Evolutionary conservation across 2,888 invertebrate genomes (phyloP), one percentile per base, ranked within the genome.

Genomic region (Pedicia rivosa): DNA sequence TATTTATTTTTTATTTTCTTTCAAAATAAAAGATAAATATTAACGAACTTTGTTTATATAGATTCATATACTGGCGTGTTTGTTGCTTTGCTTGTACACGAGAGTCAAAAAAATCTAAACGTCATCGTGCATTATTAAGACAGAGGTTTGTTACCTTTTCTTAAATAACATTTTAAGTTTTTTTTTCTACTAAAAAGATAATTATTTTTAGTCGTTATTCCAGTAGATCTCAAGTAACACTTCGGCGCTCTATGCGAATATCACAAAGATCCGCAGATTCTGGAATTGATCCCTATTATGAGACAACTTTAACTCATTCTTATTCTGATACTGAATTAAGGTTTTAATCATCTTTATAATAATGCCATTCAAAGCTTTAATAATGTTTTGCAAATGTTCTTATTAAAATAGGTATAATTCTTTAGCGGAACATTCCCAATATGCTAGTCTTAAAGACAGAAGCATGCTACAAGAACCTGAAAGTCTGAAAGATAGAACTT

Each of bases 51-150:
- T n/a, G n/a, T n/a, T n/a, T n/a, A n/a, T 46, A 13, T 47, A 78
- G 86, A 44, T 88, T 90, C 53, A 62, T 90, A n/a, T 91, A 91
- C 55, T 90, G 90, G 90, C 75, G 83, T 39, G 78, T 86, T 3
- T 91, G 88, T 52, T 90, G 90, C 53, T 90, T 83, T 59, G 74
- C 84, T 33, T 91, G 90, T 58, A 86, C 84, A 0, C 75, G 81
- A 15, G 78, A 78, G 13, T 80, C 86, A 0, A 72, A 68, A 47
- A 70, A 65, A 34, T 8, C 35, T 3, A 19, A 27, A 27, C 34
- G 38, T 2, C 64, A 67, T 39, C 63, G 67, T 37, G 56, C 67
- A 13, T 64, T n/a, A n/a, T n/a, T n/a, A n/a, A n/a, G n/a, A n/a
- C n/a, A n/a, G n/a, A n/a, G n/a, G n/a, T n/a, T n/a, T n/a, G n/a